phyloP scores from a whole-genome alignment of 2,113 vertebrate genomes.

The Seriola aureovittata region DNA sequence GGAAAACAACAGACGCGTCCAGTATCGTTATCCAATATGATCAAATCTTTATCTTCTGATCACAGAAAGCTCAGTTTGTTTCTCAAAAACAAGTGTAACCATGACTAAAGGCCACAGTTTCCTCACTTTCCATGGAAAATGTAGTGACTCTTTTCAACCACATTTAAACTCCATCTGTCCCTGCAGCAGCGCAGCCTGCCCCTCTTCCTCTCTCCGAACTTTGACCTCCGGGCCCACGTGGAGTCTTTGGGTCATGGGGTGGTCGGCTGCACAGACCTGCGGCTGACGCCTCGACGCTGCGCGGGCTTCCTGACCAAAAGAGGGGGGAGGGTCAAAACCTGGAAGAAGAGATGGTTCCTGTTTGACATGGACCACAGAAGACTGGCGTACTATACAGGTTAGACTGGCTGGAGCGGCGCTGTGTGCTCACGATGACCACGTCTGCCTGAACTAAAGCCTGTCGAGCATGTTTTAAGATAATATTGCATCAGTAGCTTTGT shows the following conservation, averaged over 20 bases:
- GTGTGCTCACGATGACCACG: conserved; percentile 3
- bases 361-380: conserved; percentile 90
- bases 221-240: conserved; percentile 90
- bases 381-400: conserved; percentile 91
- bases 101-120: not conserved
- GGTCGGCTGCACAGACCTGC: conserved; percentile 83
- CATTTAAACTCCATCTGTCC: conserved; percentile 25
- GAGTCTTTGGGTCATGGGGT: conserved; percentile 90
- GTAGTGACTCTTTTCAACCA: conserved; percentile 1
- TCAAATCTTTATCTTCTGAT: too few species aligned
- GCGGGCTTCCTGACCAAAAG: conserved; percentile 91
- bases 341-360: conserved; percentile 94
- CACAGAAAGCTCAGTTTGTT: too few species aligned
- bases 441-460: conserved; percentile 24
- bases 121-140: conserved; percentile 19
- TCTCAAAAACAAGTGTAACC: not conserved
- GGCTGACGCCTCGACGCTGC: conserved; percentile 84
- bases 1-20: too few species aligned
- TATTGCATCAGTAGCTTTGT: not conserved
- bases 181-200: conserved; percentile 68
- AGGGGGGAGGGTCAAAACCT: conserved; percentile 93
- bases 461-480: conserved; percentile 8
- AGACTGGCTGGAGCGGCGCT: conserved; percentile 29
- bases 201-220: conserved; percentile 79
- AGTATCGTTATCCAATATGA: too few species aligned